Base-by-base conservation (phyloP, 2,113 vertebrate genomes). In the Anseranas semipalmata region DNA sequence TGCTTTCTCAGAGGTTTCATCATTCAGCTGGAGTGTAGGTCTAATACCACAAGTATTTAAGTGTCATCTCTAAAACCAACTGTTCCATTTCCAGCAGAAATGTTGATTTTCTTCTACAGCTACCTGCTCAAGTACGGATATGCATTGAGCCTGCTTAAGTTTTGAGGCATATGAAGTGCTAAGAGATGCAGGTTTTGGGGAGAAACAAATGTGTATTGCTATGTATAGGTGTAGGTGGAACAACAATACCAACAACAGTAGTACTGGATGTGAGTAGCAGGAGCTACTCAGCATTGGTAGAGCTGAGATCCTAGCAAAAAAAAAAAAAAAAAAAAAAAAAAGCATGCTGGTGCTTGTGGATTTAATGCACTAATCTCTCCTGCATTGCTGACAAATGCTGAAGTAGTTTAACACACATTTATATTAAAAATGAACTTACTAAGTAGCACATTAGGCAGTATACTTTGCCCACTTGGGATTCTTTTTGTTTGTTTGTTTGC, bases 281-380 rank as follows among this genome's bases (percentile, higher is more conserved):
- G 22, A 43, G n/a, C n/a, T n/a, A n/a, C n/a, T n/a, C 13, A 65
- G 35, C 10, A 28, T 11, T 27, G 35, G 62, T 3, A 22, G n/a
- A 85, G 7, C 20, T 41, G 68, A 87, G 70, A 67, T 22, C 58
- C 8, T 13, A 72, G 4, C 7, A 35, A 62, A 62, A 62, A 60
- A 16, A 0, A 0, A 14, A n/a, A n/a, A 25, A 48, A 35, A 56
- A 16, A 0, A 0, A 10, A 7, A 32, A 55, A 56, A 33, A 7
- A 17, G 65, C 35, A 27, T 7, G 7, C 7, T 45, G 30, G 15
- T 7, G 6, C 28, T 28, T 10, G 30, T 53, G 43, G 18, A 50
- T 90, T 84, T 88, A 46, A 59, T 60, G 30, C 22, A 71, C 7
- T 68, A 4, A 68, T 78, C 60, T 84, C 20, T 15, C 41, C 30